Base-by-base conservation (phyloP, 2,888 invertebrate genomes). In the Ptilodon capucinus region DNA sequence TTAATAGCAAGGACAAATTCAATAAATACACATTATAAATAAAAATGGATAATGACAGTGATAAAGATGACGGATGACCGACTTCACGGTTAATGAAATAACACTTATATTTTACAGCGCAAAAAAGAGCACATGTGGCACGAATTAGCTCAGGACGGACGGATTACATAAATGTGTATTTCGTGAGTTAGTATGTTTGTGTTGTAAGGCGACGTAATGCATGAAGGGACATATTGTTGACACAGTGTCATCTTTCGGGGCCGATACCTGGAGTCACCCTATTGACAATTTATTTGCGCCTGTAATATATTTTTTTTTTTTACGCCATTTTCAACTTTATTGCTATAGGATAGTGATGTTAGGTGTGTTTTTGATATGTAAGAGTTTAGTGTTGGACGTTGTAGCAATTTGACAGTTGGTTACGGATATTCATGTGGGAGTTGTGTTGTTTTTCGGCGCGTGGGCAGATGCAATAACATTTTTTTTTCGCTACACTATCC, bases 101-200 rank as follows among this genome's bases (percentile, higher is more conserved):
- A 68, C 86, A 84, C 84, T 88, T 86, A 84, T 71, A 65, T 72
- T 83, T 83, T 76, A 83, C 71, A 77, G 74, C 71, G 82, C 86
- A 88, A 90, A 88, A 86, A 90, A 81, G 62, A 57, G 46, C 81
- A 86, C 87, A 89, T 81, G 85, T 90, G 89, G 73, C 72, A 70
- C 69, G 80, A 86, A 86, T 88, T 87, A 87, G 79, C 76, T 70
- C 69, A 40, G 87, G 86, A 88, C 82, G 84, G 81, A 55, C 67
- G 86, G 89, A 89, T 90, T 90, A 91, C 80, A 71, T 73, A 84
- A 81, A 89, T 86, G 84, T 82, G 79, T 81, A 79, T 79, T 88
- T 81, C 87, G 89, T 87, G 87, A 81, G 84, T 75, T 79, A 74
- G 77, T 64, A 54, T 88, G 86, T 90, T 89, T 89, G 77, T 82